A percentile compares a stretch with the other conserved stretches of the same genome.
Evolutionary conservation across 2,797 vertebrate genomes (phyloP).

Genomic region (Acipenser transmontanus): DNA sequence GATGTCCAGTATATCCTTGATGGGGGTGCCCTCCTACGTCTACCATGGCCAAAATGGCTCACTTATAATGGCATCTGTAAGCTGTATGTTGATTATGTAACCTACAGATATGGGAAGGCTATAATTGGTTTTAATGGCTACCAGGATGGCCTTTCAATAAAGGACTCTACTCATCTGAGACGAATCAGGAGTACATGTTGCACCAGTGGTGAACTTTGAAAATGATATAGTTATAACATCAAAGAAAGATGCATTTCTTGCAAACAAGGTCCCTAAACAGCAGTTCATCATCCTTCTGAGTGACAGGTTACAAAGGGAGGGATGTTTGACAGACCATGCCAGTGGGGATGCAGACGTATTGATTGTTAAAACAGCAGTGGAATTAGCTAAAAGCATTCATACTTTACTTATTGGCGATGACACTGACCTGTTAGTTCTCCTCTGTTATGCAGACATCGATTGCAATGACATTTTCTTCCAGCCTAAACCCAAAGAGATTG

Average conservation of each 20-base stretch:
- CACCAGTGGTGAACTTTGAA: too few relatives aligned
- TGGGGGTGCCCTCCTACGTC: conserved; percentile 5
- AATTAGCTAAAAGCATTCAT: background rate
- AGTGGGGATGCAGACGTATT: conserved; percentile 1
- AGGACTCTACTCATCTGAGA: too few relatives aligned
- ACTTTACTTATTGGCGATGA: background rate
- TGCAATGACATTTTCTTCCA: too few relatives aligned
- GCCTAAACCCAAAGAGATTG: too few relatives aligned
- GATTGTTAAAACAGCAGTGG: background rate
- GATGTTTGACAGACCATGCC: conserved; percentile 1
- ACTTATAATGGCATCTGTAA: conserved; percentile 6
- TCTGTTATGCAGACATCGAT: background rate
- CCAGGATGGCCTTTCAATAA: too few relatives aligned
- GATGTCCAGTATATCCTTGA: background rate
- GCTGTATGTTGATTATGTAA: background rate
- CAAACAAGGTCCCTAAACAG: conserved; percentile 4
- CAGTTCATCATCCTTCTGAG: background rate
- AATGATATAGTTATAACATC: background rate
- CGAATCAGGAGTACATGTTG: too few relatives aligned
- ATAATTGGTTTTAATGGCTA: too few relatives aligned
- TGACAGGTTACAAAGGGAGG: conserved; percentile 2
- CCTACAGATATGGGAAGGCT: background rate
- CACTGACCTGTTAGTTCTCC: background rate
- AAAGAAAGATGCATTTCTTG: conserved; percentile 1
- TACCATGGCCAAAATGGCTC: conserved; percentile 6